A percentile compares a stretch with the other conserved stretches of the same genome.
These are phyloP conservation scores for Balaeniceps rex DNA, from an alignment of 2,113 vertebrate genomes.

Conservation along the genomic window DNA sequence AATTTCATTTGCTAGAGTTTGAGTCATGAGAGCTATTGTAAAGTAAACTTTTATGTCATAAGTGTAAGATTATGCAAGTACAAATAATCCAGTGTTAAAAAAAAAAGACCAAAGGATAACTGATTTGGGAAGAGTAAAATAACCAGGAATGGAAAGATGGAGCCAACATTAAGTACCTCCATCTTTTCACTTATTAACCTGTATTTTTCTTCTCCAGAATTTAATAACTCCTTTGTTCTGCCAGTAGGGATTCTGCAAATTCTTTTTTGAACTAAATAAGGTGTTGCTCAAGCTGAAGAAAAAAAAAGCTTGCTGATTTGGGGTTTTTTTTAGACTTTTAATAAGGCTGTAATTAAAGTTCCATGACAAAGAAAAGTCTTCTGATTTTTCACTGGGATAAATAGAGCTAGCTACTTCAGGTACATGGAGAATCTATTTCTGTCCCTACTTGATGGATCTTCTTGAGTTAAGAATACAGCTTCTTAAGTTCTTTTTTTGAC, in stretches of 20 bases:
- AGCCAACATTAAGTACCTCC: not conserved
- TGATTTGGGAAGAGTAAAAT: not conserved
- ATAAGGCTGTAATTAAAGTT: not conserved
- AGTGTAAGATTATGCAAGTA: not conserved
- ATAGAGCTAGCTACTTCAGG: not conserved
- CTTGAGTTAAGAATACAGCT: not conserved
- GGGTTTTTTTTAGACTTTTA: not conserved
- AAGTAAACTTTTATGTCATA: not conserved
- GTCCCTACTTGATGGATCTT: not conserved
- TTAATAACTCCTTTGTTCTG: not conserved
- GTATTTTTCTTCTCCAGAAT: not conserved
- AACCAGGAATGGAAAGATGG: not conserved
- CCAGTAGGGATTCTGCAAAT: not conserved
- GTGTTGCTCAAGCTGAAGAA: not conserved
- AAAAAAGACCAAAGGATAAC: not conserved
- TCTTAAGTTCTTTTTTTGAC: not conserved
- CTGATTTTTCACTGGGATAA: not conserved
- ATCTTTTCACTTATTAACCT: not conserved
- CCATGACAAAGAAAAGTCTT: not conserved
- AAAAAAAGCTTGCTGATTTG: not conserved
- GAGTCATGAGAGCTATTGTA: not conserved
- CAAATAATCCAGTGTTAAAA: not conserved
- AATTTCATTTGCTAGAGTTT: not conserved
- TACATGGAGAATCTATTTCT: not conserved
- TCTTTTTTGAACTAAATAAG: not conserved